Conservation (phyloP, 2,113 vertebrate genomes). For the Marmota flaviventris region DNA sequence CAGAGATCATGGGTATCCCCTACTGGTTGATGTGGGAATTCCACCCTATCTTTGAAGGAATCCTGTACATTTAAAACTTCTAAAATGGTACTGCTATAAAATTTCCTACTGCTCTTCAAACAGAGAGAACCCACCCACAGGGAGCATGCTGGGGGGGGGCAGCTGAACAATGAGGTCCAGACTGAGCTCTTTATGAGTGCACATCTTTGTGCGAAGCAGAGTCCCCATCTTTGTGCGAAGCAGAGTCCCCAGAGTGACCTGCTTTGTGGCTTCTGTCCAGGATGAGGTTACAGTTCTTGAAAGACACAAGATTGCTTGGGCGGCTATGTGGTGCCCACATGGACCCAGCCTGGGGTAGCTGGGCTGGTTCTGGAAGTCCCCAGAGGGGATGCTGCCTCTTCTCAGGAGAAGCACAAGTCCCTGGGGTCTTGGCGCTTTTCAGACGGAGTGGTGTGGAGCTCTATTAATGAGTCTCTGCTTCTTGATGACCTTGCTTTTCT, state of each 20-base stretch:
- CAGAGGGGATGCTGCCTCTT: fast-evolving
- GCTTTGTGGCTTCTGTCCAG: neutral
- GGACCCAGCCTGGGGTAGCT: neutral
- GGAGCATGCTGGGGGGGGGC: neutral
- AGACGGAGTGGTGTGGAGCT: constrained; percentile 44
- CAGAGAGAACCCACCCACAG: neutral
- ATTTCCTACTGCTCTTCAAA: neutral
- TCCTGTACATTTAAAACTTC: neutral
- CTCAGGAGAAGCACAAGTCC: neutral
- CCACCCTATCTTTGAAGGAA: neutral
- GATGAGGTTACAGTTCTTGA: neutral
- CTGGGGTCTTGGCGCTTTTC: neutral
- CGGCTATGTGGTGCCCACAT: fast-evolving
- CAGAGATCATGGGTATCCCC: fast-evolving
- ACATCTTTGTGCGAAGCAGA: neutral
- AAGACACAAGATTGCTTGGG: neutral
- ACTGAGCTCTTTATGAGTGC: neutral
- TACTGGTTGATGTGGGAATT: fast-evolving
- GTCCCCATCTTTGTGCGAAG: neutral
- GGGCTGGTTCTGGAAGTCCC: neutral
- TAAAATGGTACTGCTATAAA: neutral
- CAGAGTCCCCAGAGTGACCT: too few relatives aligned
- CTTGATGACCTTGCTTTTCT: neutral
- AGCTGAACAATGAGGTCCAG: fast-evolving
- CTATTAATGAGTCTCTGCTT: neutral